Percentiles rank a stretch among this genome's conserved stretches.
These are phyloP conservation scores for Columba livia DNA, from an alignment of 2,113 vertebrate genomes.

Conservation along the genomic window DNA sequence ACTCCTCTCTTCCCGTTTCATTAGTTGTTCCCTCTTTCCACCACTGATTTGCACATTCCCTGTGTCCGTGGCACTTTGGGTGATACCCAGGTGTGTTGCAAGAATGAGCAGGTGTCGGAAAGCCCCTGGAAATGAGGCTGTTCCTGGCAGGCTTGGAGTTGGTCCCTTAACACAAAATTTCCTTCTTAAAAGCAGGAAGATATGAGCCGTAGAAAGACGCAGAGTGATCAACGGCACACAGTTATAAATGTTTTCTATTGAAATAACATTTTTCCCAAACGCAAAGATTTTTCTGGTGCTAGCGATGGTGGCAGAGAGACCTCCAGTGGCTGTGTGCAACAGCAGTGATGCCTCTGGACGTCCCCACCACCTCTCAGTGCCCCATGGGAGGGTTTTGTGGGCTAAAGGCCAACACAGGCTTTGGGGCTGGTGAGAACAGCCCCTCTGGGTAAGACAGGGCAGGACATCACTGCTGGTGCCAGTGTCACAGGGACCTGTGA, in stretches of 20 bases:
- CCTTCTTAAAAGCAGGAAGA: background rate
- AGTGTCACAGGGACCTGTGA: rapidly evolving
- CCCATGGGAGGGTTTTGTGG: background rate
- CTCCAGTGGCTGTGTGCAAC: background rate
- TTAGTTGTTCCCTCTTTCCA: background rate
- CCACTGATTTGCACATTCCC: background rate
- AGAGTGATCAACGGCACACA: background rate
- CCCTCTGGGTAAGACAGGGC: background rate
- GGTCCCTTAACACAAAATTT: background rate
- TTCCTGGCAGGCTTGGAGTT: background rate
- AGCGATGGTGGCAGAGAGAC: slow-evolving; percentile 7
- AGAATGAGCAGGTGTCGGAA: background rate
- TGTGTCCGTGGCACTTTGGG: background rate
- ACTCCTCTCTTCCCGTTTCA: background rate
- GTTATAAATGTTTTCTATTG: background rate
- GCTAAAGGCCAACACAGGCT: background rate
- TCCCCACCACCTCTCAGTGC: rapidly evolving
- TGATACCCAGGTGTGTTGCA: background rate
- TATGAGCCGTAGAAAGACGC: background rate
- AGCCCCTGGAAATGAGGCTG: background rate
- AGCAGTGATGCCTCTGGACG: background rate
- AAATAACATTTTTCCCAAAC: background rate
- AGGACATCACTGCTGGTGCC: background rate
- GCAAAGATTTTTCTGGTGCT: background rate
- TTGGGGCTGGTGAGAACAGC: background rate